Evolutionary conservation across 2,113 vertebrate species (phyloP).

Genomic region (Crocuta crocuta): DNA sequence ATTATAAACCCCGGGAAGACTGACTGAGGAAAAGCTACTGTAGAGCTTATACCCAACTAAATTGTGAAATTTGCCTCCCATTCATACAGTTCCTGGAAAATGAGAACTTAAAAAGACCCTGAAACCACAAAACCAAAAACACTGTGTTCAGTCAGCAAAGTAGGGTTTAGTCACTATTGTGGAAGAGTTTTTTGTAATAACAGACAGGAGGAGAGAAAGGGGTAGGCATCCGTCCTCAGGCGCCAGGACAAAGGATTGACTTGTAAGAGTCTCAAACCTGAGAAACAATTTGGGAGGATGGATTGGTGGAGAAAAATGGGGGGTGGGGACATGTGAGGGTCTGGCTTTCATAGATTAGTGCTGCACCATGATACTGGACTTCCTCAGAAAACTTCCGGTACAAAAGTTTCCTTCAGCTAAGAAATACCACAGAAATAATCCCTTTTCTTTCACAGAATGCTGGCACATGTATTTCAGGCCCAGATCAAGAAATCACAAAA

Average conservation of each 20-base stretch:
- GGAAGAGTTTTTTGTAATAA: neutral
- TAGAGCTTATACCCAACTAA: neutral
- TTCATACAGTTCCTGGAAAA: slow-evolving; percentile 80
- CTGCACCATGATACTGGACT: neutral
- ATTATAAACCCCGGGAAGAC: neutral
- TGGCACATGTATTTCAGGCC: slow-evolving; percentile 29
- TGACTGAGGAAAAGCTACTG: slow-evolving; percentile 33
- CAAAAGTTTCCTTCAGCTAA: slow-evolving; percentile 45
- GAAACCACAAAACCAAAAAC: slow-evolving; percentile 72
- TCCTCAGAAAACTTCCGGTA: slow-evolving; percentile 64
- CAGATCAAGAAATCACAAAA: slow-evolving; percentile 53
- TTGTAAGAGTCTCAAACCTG: neutral
- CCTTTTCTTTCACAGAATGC: slow-evolving; percentile 55
- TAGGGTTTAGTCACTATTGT: slow-evolving; percentile 35
- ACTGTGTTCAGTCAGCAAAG: slow-evolving; percentile 78
- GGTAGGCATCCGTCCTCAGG: neutral
- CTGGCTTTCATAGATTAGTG: neutral
- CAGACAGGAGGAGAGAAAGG: neutral
- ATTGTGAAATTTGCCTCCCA: slow-evolving; percentile 75
- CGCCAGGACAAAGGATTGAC: slow-evolving; percentile 30
- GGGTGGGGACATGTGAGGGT: neutral
- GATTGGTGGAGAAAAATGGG: neutral
- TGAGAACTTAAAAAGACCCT: slow-evolving; percentile 64
- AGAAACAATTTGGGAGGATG: neutral
- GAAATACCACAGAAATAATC: slow-evolving; percentile 49